Base-by-base conservation (phyloP, 2,113 vertebrate genomes). In the Passer domesticus region DNA sequence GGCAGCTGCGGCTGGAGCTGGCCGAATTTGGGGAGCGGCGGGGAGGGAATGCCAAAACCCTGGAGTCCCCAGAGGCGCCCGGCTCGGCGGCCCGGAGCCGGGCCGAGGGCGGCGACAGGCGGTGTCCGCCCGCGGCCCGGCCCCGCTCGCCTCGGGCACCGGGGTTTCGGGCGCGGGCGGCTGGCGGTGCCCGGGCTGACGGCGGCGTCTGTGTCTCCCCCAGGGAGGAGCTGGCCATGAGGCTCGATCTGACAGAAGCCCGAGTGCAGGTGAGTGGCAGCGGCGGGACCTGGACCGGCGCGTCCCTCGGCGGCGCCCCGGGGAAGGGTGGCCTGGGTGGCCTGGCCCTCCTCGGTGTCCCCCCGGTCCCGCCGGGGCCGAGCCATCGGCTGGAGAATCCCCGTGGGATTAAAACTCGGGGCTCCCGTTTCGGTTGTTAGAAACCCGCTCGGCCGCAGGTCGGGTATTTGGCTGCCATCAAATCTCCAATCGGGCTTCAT, bases 151-250 rank as follows among this genome's bases (percentile, higher is more conserved):
- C 16, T 28, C 16, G 63, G 70, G 16, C 69, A 43, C 23, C 8
- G 49, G 73, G 43, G 20, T 37, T 58, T 27, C 10, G 69, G 37
- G 53, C 19, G 47, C 53, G 68, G 68, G 85, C 13, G 31, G 13
- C 37, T 64, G 35, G 55, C 58, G 58, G 73, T 62, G 66, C 47
- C 52, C 41, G 75, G 58, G 60, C 85, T 93, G 91, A 95, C 67
- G 87, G 95, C 63, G 60, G 72, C 68, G 63, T 78, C 52, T 98
- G 95, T 97, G 98, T 97, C 98, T 97, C 98, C 95, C 95, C 72
- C 95, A 99, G 99, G 98, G 99, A 99, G 95, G 99, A 99, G 97
- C 98, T 99, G 94, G 99, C 99, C 35, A 99, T 99, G 99, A 98
- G 99, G 79, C 98, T 99, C 98, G 99, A 99, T 97, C 98, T 99